Evolutionary conservation across 2,113 vertebrate species (phyloP).

Genomic region (Phylloscopus trochiloides): DNA sequence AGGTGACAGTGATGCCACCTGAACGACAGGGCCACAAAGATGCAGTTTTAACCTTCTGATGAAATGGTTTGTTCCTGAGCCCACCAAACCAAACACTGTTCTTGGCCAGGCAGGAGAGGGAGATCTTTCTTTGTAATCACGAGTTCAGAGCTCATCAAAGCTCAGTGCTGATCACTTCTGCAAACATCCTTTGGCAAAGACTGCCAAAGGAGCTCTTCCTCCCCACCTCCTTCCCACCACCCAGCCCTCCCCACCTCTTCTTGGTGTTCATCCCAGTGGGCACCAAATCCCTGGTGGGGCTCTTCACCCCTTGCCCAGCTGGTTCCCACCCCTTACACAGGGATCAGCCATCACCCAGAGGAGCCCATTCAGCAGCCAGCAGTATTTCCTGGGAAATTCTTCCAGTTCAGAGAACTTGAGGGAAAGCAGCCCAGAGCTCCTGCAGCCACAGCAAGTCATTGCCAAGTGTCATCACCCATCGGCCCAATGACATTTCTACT

Average conservation of each 20-base stretch:
- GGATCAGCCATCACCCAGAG: background rate
- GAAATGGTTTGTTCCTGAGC: background rate
- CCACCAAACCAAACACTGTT: background rate
- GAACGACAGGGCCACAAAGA: fast-evolving
- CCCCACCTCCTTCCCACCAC: background rate
- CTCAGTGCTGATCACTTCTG: background rate
- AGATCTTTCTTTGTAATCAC: background rate
- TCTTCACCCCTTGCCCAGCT: background rate
- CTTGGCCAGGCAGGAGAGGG: background rate
- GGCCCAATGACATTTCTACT: background rate
- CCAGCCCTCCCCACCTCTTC: background rate
- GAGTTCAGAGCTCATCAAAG: background rate
- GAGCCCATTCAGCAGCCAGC: background rate
- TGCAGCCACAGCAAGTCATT: background rate
- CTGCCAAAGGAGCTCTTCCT: background rate
- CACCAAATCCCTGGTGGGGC: background rate
- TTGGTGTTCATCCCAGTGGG: background rate
- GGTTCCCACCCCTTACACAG: background rate
- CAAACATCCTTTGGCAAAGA: background rate
- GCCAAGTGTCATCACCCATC: background rate
- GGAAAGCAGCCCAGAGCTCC: background rate
- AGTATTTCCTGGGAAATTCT: background rate
- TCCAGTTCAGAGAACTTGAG: background rate
- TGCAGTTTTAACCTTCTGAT: background rate
- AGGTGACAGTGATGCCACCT: background rate